These are phyloP conservation scores for Antitype chi DNA, from an alignment of 2,888 invertebrate species.

Conservation along the genomic window DNA sequence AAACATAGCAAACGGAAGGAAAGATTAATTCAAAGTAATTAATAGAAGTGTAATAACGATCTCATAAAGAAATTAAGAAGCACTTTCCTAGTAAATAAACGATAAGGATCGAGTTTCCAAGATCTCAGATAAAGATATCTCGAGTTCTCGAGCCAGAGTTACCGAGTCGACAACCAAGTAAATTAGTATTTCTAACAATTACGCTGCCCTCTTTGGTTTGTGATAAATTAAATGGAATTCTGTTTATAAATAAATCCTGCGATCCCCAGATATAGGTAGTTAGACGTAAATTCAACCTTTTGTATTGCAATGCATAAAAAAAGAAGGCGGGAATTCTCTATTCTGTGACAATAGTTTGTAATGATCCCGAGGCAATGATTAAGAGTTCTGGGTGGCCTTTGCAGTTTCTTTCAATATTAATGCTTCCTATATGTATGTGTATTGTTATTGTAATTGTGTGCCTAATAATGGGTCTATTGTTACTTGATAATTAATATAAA, in stretches of 20 bases:
- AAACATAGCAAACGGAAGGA: conserved; percentile 27
- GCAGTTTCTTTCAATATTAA: background rate
- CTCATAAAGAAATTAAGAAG: conserved; percentile 57
- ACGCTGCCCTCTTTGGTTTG: conserved; percentile 43
- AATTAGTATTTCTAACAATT: conserved; percentile 59
- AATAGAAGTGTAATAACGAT: conserved; percentile 54
- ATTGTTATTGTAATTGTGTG: too few species aligned
- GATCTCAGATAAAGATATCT: conserved; percentile 62
- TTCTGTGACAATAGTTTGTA: background rate
- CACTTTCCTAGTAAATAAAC: conserved; percentile 55
- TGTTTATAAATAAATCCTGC: conserved; percentile 49
- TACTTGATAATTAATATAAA: too few species aligned
- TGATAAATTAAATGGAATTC: conserved; percentile 51
- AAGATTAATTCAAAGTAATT: conserved; percentile 46
- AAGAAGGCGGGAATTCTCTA: background rate
- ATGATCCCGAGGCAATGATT: background rate
- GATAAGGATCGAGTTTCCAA: conserved; percentile 63
- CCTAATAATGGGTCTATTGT: too few species aligned
- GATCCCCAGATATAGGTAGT: conserved; percentile 50
- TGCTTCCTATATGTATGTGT: too few species aligned
- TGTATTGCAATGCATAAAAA: conserved; percentile 12
- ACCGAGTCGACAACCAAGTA: conserved; percentile 24
- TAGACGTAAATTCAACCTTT: conserved; percentile 20
- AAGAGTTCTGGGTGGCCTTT: background rate
- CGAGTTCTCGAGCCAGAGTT: conserved; percentile 17